Percentiles rank a stretch among this genome's conserved stretches.
phyloP scores from a whole-genome alignment of 2,113 vertebrate genomes.

The Erythrocercus mccallii region DNA sequence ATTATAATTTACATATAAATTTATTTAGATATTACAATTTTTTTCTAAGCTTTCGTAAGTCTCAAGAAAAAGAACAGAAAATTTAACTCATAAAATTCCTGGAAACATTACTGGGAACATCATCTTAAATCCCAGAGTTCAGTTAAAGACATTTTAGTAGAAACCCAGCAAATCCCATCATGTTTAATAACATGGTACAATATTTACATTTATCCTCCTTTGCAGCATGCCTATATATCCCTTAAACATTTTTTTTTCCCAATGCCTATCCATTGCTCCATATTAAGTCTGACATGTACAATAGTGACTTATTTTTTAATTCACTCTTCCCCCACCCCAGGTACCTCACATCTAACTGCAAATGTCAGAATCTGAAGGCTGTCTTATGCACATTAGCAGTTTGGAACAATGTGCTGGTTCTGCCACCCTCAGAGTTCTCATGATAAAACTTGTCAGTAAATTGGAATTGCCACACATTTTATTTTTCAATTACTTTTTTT shows the following conservation, averaged over 20 bases:
- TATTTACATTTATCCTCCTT: neutral
- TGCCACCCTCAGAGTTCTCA: neutral
- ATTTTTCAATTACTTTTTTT: constrained; percentile 15
- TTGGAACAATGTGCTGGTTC: neutral
- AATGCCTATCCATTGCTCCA: neutral
- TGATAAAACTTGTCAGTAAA: neutral
- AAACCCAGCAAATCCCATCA: neutral
- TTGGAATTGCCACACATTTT: neutral
- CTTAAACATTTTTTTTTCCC: neutral
- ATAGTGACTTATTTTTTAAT: neutral
- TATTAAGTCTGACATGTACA: neutral
- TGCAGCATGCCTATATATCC: neutral
- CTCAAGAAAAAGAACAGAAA: neutral
- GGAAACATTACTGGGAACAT: neutral
- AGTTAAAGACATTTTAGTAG: neutral
- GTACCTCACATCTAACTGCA: neutral
- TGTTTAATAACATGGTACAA: neutral
- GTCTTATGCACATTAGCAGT: neutral
- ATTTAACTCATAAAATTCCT: neutral
- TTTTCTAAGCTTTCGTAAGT: neutral
- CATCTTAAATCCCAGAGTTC: neutral
- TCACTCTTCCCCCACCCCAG: neutral
- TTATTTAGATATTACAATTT: neutral
- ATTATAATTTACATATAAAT: neutral
- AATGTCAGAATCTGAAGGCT: neutral